Base-by-base conservation (phyloP, 2,113 vertebrate species). In the Scophthalmus maximus region DNA sequence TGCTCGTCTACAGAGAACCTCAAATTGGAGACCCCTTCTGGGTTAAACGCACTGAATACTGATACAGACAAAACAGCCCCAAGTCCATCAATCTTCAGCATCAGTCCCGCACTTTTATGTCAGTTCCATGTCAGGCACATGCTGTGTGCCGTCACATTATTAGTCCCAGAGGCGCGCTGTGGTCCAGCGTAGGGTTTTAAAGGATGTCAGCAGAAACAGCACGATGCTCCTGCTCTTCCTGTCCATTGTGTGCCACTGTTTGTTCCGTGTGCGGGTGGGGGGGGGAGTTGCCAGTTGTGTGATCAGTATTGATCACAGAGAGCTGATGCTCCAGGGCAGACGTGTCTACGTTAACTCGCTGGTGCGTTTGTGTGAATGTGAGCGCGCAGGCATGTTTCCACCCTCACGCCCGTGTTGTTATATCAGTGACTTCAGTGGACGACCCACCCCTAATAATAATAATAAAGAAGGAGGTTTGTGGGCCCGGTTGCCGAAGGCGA, bases 261-360 rank as follows among this genome's bases (percentile, higher is more conserved):
- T 46, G 26, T 26, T 55, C 10, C 52, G 1, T 55, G 68, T 20
- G 3, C 26, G n/a, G 34, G 14, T 52, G 63, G 73, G 47, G 66
- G 2, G 15, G 78, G 78, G 51, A 3, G 27, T 10, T 44, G 67
- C 62, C 65, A 15, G 55, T 49, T 49, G 23, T 86, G 53, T 32
- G 65, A 82, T 76, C 75, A 2, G 23, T 81, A 91, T 87, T 79
- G 87, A 92, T 91, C 73, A 9, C 10, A 44, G 23, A 70, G 53
- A 76, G 73, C 68, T 64, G 25, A 1, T 14, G 68, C 84, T 77
- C 12, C 25, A 0, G 76, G 83, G 47, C 73, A 65, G 34, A 77
- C 77, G 58, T 79, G 44, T 85, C 75, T 53, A 49, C 5, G 23
- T 15, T 74, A 25, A 32, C 69, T 75, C 50, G 64, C 44, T 60